Evolutionary conservation across 2,113 vertebrate species (phyloP), one percentile per base, ranked within the genome.

Genomic region (Condylura cristata): DNA sequence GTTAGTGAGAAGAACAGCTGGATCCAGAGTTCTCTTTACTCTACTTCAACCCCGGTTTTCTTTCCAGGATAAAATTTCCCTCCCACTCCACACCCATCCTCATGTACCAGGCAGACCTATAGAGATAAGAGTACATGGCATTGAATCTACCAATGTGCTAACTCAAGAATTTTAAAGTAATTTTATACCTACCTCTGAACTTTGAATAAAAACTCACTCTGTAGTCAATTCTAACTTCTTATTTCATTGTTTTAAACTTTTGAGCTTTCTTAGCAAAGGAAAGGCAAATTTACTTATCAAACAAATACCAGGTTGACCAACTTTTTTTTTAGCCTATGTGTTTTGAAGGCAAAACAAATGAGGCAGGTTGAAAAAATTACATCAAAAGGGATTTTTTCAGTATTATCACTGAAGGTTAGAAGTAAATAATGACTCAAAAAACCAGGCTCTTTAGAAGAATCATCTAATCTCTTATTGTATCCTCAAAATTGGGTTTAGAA

Each of bases 401-500:
- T n/a, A 78, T 22, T 9, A 24, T 66, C 9, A 48, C 13, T 46
- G 41, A 74, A 58, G 3, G 58, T 90, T 51, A 61, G 74, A 75
- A 28, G 11, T 66, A 70, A 89, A 82, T 72, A 68, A 44, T 66
- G 79, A 34, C 6, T 79, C 39, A 53, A 72, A 80, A 22, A 39
- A 7, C 84, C 32, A 65, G 34, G 39, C 79, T 86, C 53, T 94
- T 44, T n/a, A 39, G 9, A 89, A 82, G 3, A 26, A 3, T 32
- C 1, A n/a, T 83, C 39, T 75, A 3, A 60, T 65, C 44, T 68
- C 6, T 82, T n/a, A 51, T 12, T 34, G 0, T 71, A 61, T 28
- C 8, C 34, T 95, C 16, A 65, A 95, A 95, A 6, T 60, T 75
- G 71, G 78, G 26, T 56, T 86, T 92, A 61, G 37, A 68, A 88